Evolutionary conservation across 1,140 invertebrate genomes (phyloP).

Genomic region (Papilio xuthus): DNA sequence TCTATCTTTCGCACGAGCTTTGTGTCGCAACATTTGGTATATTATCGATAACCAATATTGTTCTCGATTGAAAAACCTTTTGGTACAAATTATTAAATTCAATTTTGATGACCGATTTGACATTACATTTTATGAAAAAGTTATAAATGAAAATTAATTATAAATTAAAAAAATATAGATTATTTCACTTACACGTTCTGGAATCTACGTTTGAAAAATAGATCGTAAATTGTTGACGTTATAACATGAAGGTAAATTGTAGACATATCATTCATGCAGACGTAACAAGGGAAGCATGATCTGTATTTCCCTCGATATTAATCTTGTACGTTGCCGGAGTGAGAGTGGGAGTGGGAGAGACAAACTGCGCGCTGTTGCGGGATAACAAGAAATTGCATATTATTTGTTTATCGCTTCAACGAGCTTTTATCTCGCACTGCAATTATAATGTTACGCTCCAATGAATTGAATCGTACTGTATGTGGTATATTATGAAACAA

Average conservation of each 20-base stretch:
- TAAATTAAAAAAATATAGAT: too few species aligned
- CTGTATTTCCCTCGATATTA: conserved; percentile 38
- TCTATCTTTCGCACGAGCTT: too few species aligned
- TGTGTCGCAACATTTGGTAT: too few species aligned
- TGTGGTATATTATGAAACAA: background rate
- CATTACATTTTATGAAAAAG: too few species aligned
- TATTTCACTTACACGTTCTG: too few species aligned
- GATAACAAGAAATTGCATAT: conserved; percentile 25
- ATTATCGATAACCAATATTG: too few species aligned
- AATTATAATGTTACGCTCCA: conserved; percentile 36
- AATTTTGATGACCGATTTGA: too few species aligned
- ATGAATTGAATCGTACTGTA: conserved; percentile 11
- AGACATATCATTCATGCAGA: background rate
- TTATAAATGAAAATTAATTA: too few species aligned
- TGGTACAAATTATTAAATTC: too few species aligned
- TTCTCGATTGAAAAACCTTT: too few species aligned
- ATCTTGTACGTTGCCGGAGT: background rate
- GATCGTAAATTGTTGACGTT: background rate
- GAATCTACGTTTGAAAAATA: background rate
- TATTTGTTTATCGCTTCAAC: conserved; percentile 33
- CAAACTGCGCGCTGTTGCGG: conserved; percentile 29
- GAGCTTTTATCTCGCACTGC: conserved; percentile 16
- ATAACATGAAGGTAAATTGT: conserved; percentile 5
- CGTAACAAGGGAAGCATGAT: conserved; percentile 16
- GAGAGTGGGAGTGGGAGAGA: background rate